Conservation (phyloP, 2,797 vertebrate species). For the Caiman crocodilus region DNA sequence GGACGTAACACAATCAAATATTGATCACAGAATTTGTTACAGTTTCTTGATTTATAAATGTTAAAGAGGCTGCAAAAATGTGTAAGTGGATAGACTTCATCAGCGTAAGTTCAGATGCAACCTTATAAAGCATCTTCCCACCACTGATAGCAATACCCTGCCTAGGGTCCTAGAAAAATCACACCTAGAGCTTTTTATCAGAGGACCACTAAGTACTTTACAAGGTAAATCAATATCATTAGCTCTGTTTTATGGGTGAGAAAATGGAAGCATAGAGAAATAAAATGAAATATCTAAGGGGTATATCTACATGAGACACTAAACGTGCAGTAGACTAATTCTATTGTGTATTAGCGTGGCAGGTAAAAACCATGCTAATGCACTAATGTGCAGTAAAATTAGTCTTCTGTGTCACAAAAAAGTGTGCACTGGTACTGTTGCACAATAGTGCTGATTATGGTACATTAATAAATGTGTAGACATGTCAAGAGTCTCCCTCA, state of each 20-base stretch:
- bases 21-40: not conserved
- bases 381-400: too few relatives aligned
- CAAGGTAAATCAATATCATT: not conserved
- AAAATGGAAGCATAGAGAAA: not conserved
- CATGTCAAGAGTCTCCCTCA: not conserved
- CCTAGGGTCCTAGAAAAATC: not conserved
- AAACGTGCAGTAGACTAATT: too few relatives aligned
- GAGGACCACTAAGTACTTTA: not conserved
- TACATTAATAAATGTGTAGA: not conserved
- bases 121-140: not conserved
- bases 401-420: too few relatives aligned
- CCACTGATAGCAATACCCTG: not conserved
- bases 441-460: too few relatives aligned
- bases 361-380: too few relatives aligned
- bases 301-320: too few relatives aligned
- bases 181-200: not conserved
- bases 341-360: too few relatives aligned
- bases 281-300: not conserved
- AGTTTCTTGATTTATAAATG: slow-evolving; percentile 21
- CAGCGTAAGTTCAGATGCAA: slow-evolving; percentile 33
- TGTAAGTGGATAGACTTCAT: slow-evolving; percentile 20
- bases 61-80: slow-evolving; percentile 17
- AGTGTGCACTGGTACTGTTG: too few relatives aligned
- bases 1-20: not conserved
- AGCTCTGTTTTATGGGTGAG: not conserved